A percentile compares a stretch with the other conserved stretches of the same genome.
Conservation (phyloP, 2,888 invertebrate genomes). For the Synergus itoensis region DNA sequence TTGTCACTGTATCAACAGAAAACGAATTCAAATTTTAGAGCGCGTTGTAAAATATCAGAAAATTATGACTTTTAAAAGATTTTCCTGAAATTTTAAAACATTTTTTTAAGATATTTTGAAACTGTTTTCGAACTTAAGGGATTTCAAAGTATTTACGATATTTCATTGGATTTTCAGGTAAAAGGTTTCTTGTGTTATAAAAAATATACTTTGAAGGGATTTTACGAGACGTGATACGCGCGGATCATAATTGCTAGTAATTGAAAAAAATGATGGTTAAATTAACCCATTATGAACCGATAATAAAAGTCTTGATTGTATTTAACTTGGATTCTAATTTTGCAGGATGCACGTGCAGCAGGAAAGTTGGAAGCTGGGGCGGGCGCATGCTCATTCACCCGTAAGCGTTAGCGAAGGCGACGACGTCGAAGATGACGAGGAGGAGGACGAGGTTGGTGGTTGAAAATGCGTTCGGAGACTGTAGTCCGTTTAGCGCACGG, state of each 20-base stretch:
- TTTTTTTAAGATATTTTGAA: too few relatives aligned
- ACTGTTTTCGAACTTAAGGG: too few relatives aligned
- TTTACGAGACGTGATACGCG: too few relatives aligned
- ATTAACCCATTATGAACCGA: neutral
- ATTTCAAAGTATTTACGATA: too few relatives aligned
- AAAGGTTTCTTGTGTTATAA: too few relatives aligned
- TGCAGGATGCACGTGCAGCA: constrained; percentile 5
- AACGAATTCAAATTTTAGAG: too few relatives aligned
- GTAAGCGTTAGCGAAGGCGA: neutral
- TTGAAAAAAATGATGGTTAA: neutral
- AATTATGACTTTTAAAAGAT: too few relatives aligned
- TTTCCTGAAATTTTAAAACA: too few relatives aligned
- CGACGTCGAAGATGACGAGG: constrained; percentile 31
- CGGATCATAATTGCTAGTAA: too few relatives aligned
- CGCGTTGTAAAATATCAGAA: neutral
- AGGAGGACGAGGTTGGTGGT: constrained; percentile 41
- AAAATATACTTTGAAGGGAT: too few relatives aligned
- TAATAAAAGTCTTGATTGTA: neutral
- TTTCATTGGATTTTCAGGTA: too few relatives aligned
- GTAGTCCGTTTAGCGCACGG: constrained; percentile 27
- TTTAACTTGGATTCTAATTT: constrained; percentile 29
- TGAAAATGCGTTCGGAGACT: constrained; percentile 12
- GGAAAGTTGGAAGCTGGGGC: constrained; percentile 8
- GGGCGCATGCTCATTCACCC: constrained; percentile 43
- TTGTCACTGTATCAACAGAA: neutral